phyloP scores from a whole-genome alignment of 2,797 vertebrate species.

The Nyctibius grandis region DNA sequence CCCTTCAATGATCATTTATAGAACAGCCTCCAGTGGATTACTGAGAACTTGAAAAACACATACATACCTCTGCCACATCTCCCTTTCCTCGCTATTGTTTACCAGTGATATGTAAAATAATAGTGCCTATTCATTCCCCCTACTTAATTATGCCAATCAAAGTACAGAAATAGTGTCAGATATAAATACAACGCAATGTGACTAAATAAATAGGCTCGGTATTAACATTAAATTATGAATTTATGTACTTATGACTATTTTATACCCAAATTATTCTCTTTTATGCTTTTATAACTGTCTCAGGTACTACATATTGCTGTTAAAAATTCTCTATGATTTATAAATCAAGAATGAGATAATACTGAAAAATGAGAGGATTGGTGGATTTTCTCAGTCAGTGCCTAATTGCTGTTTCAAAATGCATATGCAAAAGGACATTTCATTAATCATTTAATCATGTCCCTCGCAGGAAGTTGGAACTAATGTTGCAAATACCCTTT shows the following conservation, averaged over 20 bases:
- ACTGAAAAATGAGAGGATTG: slow-evolving; percentile 83
- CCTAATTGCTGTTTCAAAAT: slow-evolving; percentile 99
- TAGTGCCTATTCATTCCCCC: slow-evolving; percentile 84
- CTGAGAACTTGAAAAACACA: slow-evolving; percentile 88
- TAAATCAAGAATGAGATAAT: slow-evolving; percentile 94
- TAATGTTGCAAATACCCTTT: slow-evolving; percentile 99
- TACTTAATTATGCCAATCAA: slow-evolving; percentile 93
- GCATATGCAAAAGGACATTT: slow-evolving; percentile 97
- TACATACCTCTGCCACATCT: slow-evolving; percentile 84
- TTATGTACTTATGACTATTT: slow-evolving; percentile 86
- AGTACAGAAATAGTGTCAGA: slow-evolving; percentile 77
- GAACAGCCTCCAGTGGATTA: slow-evolving; percentile 98
- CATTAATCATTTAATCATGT: slow-evolving; percentile 99
- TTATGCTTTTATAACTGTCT: slow-evolving; percentile 87
- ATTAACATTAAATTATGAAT: slow-evolving; percentile 91
- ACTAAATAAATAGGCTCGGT: slow-evolving; percentile 80
- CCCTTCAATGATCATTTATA: slow-evolving; percentile 99
- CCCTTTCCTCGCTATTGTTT: slow-evolving; percentile 88
- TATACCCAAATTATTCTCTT: slow-evolving; percentile 83
- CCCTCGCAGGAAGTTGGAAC: slow-evolving; percentile 97
- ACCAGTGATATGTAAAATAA: slow-evolving; percentile 93
- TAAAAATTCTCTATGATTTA: slow-evolving; percentile 91
- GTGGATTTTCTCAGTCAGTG: slow-evolving; percentile 87
- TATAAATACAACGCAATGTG: slow-evolving; percentile 84
- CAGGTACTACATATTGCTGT: slow-evolving; percentile 86